Percentiles rank a stretch among this genome's conserved stretches.
Evolutionary conservation across 2,113 vertebrate genomes (phyloP).

Genomic region (Podiceps cristatus): DNA sequence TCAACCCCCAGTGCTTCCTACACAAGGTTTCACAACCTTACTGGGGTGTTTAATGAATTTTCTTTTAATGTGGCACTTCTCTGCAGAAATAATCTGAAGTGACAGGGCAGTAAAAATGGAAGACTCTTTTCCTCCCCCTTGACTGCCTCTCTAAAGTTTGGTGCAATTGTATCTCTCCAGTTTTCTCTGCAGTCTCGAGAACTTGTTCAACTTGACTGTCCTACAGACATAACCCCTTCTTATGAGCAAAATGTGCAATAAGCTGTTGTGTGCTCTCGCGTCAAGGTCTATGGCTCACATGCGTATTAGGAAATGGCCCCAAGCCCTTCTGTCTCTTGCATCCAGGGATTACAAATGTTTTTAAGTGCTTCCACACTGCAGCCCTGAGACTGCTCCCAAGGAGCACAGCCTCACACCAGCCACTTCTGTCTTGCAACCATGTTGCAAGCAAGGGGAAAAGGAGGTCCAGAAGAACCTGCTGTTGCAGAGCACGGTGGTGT

Average conservation of each 20-base stretch:
- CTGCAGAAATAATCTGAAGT: neutral
- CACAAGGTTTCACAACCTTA: slow-evolving; percentile 43
- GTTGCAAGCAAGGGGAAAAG: neutral
- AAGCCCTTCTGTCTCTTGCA: neutral
- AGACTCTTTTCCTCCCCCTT: neutral
- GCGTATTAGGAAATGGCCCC: neutral
- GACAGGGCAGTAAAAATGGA: neutral
- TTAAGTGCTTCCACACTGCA: neutral
- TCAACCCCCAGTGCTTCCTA: slow-evolving; percentile 18
- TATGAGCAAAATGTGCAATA: neutral
- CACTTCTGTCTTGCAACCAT: accelerated
- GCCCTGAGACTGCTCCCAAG: neutral
- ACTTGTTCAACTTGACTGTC: neutral
- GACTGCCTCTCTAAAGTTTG: neutral
- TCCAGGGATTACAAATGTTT: neutral
- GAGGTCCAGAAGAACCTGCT: neutral
- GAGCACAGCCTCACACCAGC: neutral
- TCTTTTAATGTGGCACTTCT: neutral
- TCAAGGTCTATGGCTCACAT: neutral
- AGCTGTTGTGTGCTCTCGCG: neutral
- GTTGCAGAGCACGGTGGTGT: neutral
- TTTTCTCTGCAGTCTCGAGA: neutral
- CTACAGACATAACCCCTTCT: neutral
- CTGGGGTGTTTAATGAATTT: neutral
- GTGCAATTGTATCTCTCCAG: neutral